Percentiles rank a stretch among this genome's conserved stretches.
Conservation (phyloP, 2,888 invertebrate genomes). For the Hoplodrina ambigua region DNA sequence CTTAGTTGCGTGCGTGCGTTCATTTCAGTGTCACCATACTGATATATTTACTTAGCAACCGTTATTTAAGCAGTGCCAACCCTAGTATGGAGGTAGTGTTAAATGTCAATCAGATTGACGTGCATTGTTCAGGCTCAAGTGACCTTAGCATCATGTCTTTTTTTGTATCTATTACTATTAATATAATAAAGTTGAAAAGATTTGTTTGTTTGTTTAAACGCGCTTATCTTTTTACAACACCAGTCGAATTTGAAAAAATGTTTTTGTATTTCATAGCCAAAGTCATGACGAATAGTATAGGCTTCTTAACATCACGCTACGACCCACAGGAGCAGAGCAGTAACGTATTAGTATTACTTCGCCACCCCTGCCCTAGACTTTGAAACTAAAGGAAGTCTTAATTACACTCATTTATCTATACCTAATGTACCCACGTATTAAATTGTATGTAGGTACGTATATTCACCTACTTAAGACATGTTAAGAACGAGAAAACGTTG, state of each 20-base stretch:
- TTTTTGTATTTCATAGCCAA: too few species aligned
- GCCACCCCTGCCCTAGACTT: slow-evolving; percentile 18
- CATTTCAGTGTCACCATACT: background rate
- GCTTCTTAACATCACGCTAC: too few species aligned
- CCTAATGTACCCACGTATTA: slow-evolving; percentile 34
- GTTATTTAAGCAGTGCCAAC: slow-evolving; percentile 23
- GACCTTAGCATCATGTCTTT: slow-evolving; percentile 68
- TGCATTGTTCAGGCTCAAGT: slow-evolving; percentile 67
- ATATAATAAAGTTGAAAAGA: too few species aligned
- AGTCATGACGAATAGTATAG: too few species aligned
- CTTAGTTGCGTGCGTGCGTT: too few species aligned
- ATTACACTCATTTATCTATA: slow-evolving; percentile 52
- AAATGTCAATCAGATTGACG: slow-evolving; percentile 74
- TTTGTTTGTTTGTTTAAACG: too few species aligned
- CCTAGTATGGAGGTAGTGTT: slow-evolving; percentile 55
- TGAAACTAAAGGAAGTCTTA: slow-evolving; percentile 50
- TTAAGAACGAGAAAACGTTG: slow-evolving; percentile 80
- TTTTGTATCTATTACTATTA: slow-evolving; percentile 14
- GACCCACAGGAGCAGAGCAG: too few species aligned
- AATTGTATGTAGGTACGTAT: slow-evolving; percentile 38
- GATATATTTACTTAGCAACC: background rate
- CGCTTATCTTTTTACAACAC: too few species aligned
- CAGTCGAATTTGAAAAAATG: too few species aligned
- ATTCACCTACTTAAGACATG: slow-evolving; percentile 58
- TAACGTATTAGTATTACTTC: too few species aligned